A percentile compares a stretch with the other conserved stretches of the same genome.
Evolutionary conservation across 2,113 vertebrate species (phyloP).

Genomic region (Conger conger): DNA sequence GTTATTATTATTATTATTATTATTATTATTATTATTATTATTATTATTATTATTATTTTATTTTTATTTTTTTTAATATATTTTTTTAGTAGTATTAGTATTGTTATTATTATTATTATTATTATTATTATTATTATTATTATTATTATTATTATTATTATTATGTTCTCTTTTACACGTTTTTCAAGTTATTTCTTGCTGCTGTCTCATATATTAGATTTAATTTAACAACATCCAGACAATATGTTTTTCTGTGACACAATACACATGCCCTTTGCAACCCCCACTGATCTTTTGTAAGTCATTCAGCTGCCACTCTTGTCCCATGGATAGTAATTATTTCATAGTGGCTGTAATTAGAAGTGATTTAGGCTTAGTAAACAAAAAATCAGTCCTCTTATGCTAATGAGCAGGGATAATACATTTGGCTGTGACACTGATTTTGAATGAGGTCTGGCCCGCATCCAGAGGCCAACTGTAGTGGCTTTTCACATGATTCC

Average conservation of each 20-base stretch:
- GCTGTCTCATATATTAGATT: slow-evolving; percentile 18
- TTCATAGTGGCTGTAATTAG: slow-evolving; percentile 87
- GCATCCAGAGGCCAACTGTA: slow-evolving; percentile 81
- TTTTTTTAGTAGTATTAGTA: background rate
- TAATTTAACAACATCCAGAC: background rate
- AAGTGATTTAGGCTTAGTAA: slow-evolving; percentile 85
- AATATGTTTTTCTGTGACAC: slow-evolving; percentile 60
- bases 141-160: too few species aligned
- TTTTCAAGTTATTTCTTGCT: background rate
- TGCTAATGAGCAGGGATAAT: slow-evolving; percentile 85
- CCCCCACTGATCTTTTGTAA: slow-evolving; percentile 83
- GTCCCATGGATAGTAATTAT: slow-evolving; percentile 85
- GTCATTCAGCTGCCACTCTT: slow-evolving; percentile 81
- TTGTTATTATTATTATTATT: too few species aligned
- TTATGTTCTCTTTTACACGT: background rate
- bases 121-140: too few species aligned
- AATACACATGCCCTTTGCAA: slow-evolving; percentile 79
- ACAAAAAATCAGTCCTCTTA: slow-evolving; percentile 84
- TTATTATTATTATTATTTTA: too few species aligned
- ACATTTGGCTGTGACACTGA: slow-evolving; percentile 84
- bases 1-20: too few species aligned
- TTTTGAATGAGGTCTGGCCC: slow-evolving; percentile 80
- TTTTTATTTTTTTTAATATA: slow-evolving; percentile 12
- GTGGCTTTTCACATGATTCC: slow-evolving; percentile 62
- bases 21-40: too few species aligned